Evolutionary conservation across 2,797 vertebrate species (phyloP), one percentile per base, ranked within the genome.

Genomic region (Tragelaphus oryx): DNA sequence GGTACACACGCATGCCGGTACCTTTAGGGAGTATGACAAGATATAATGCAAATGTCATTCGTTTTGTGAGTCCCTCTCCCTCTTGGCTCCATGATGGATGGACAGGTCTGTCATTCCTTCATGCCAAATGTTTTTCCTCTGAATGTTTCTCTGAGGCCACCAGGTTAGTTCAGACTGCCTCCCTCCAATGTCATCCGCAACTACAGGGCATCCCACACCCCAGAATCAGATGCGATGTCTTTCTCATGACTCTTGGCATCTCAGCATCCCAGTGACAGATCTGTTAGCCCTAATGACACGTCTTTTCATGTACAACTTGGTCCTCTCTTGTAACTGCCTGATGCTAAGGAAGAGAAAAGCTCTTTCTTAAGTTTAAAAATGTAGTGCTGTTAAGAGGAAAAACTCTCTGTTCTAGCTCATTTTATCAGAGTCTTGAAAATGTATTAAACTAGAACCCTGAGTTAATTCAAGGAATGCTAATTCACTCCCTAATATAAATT

Each of bases 1-100:
- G 6, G 54, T 54, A 4, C 9, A 30, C 28, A 28, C 6, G 26
- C 26, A 0, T 12, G 24, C 33, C 5, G 4, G 48, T 54, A 3
- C 12, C 0, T 6, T 78, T 6, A 7, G n/a, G 0, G 0, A 11
- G 28, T 3, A 6, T 6, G 14, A 13, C 4, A 26, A 14, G n/a
- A 2, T 24, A 0, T 11, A 48, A 62, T 52, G 80, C 7, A 0
- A 26, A 8, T 1, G 5, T 30, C 79, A 18, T 16, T 84, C 18
- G 5, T 37, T 46, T 55, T 26, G 10, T 30, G 52, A 93, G 11
- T 50, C 12, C 17, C 88, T 60, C 52, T 22, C 89, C 57, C 44
- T 22, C 55, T 16, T 37, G 13, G 44, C 33, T 14, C 37, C 13
- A 1, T 44, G 68, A 24, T 11, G 52, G 65, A 75, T 26, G 17